Percentiles rank a stretch among this genome's conserved stretches.
Conservation (phyloP, 2,113 vertebrate genomes). For the Meriones unguiculatus region DNA sequence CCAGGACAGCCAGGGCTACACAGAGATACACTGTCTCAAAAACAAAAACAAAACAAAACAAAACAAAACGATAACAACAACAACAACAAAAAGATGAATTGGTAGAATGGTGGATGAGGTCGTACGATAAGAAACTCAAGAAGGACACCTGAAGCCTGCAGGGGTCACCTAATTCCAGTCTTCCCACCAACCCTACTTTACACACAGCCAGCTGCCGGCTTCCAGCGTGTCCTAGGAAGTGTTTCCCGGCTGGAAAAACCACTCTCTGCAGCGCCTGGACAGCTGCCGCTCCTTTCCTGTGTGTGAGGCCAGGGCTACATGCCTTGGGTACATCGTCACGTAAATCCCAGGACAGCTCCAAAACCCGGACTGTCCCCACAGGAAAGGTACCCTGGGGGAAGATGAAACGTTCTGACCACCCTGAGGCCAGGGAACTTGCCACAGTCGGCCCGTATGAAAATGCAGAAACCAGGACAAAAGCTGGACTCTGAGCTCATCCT, state of each 20-base stretch:
- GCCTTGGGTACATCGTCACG: background rate
- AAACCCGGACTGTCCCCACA: background rate
- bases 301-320: background rate
- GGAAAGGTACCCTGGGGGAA: background rate
- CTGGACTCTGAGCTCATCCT: background rate
- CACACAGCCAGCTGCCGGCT: background rate
- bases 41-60: background rate
- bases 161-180: background rate
- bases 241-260: background rate
- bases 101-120: background rate
- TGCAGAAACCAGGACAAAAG: background rate
- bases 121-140: background rate
- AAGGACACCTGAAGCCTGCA: background rate
- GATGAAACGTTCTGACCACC: background rate
- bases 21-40: background rate
- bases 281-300: background rate
- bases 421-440: background rate
- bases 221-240: background rate
- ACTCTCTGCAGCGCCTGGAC: background rate
- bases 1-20: background rate
- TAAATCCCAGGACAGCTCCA: background rate
- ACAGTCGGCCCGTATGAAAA: background rate
- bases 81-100: background rate
- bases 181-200: background rate
- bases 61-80: background rate